These are phyloP conservation scores for Conger conger DNA, from an alignment of 2,113 vertebrate genomes.

Conservation along the genomic window DNA sequence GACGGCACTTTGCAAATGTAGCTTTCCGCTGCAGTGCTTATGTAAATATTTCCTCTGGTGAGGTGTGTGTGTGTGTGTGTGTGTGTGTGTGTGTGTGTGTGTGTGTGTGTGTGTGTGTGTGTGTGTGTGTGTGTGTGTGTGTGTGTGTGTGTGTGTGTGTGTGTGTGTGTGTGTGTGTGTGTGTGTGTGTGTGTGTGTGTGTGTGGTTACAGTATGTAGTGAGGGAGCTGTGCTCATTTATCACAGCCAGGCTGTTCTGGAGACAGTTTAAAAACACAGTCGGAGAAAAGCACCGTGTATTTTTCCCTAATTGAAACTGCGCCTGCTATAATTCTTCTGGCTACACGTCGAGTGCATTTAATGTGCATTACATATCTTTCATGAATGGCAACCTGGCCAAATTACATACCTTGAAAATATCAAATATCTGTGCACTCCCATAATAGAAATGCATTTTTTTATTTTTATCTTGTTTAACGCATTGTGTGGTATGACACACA, in stretches of 20 bases:
- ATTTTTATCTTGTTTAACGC: too few relatives aligned
- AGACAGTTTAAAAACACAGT: slow-evolving; percentile 7
- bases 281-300: not conserved
- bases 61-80: not conserved
- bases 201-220: not conserved
- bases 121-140: not conserved
- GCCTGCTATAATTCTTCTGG: not conserved
- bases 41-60: slow-evolving; percentile 33
- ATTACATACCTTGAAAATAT: too few relatives aligned
- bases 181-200: not conserved
- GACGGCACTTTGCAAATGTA: slow-evolving; percentile 29
- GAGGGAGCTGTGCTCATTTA: slow-evolving; percentile 23
- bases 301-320: not conserved
- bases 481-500: too few relatives aligned
- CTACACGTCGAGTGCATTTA: not conserved
- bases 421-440: too few relatives aligned
- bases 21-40: slow-evolving; percentile 30
- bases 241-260: not conserved
- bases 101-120: not conserved
- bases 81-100: not conserved
- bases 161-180: not conserved
- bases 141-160: not conserved
- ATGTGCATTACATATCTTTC: too few relatives aligned
- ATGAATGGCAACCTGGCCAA: too few relatives aligned
- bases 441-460: too few relatives aligned